Percentiles rank a stretch among this genome's conserved stretches.
Conservation (phyloP, 2,113 vertebrate species). For the Alaudala cheleensis region DNA sequence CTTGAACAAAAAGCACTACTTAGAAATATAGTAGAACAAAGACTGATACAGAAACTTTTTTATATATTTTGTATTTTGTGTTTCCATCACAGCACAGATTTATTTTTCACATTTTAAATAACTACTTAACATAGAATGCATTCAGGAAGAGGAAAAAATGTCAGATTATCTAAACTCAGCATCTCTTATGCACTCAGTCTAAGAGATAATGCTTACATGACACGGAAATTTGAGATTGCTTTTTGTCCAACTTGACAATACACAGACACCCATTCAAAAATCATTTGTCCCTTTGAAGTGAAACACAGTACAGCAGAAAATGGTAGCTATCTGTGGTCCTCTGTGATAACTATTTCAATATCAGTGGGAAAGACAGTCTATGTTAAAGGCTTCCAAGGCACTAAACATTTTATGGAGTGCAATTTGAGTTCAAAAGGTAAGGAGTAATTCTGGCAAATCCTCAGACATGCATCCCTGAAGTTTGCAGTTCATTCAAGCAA, state of each 20-base stretch:
- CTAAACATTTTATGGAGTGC: not conserved
- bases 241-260: not conserved
- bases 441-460: not conserved
- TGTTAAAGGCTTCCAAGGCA: not conserved
- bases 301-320: not conserved
- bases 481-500: not conserved
- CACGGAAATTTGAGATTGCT: not conserved
- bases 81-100: not conserved
- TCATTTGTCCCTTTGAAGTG: not conserved
- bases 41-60: not conserved
- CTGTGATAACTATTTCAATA: not conserved
- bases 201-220: not conserved
- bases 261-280: not conserved
- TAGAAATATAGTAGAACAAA: not conserved
- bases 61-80: not conserved
- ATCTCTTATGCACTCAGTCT: not conserved
- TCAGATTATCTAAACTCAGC: not conserved
- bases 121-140: not conserved
- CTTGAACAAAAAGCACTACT: not conserved
- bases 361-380: not conserved
- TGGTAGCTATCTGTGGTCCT: not conserved
- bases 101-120: not conserved
- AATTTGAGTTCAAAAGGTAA: not conserved
- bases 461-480: not conserved
- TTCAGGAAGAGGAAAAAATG: not conserved